Base-by-base conservation (phyloP, 2,113 vertebrate genomes). In the Delphinus delphis region DNA sequence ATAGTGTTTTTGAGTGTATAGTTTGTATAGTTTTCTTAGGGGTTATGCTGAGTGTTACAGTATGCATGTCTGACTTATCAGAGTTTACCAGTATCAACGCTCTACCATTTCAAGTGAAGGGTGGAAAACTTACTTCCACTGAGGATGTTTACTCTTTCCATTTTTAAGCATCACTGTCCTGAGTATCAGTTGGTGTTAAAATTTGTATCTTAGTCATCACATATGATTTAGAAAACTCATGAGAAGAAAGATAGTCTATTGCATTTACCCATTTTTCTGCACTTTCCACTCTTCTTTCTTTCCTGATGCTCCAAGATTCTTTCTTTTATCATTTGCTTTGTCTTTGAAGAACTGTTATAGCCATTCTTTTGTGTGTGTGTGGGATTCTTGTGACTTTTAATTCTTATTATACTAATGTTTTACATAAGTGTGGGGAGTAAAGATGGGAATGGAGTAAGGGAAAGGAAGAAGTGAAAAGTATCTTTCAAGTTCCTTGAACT, bases 391-490 rank as follows among this genome's bases (percentile, higher is more conserved):
- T 86, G 67, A 96, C 62, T 92, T 98, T 98, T 97, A 97, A 96
- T 96, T 95, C 50, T 98, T 98, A 92, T 97, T 97, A 98, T 97
- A 97, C 98, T 98, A 98, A 98, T 95, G 94, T 97, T 97, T 98
- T 98, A 98, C 97, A 98, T 83, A 98, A 97, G 95, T 95, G 84
- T 96, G 71, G 96, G 96, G 97, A 97, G 74, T 53, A 93, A 94
- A 94, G 50, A 82, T 7, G 58, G 55, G 53, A 70, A 44, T 70
- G 33, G 58, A 50, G 33, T n/a, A 41, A 92, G 62, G 85, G 41
- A 12, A 58, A 90, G 50, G 68, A 44, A 62, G 38, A 70, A 70
- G 2, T 97, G 96, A 93, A 91, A 98, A 98, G 67, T 71, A 10
- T 80, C 90, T 96, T 98, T 96, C 68, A 93, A 96, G 96, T 98